Evolutionary conservation across 2,888 invertebrate species (phyloP), one percentile per base, ranked within the genome.

Genomic region (Agonopterix subpropinquella): DNA sequence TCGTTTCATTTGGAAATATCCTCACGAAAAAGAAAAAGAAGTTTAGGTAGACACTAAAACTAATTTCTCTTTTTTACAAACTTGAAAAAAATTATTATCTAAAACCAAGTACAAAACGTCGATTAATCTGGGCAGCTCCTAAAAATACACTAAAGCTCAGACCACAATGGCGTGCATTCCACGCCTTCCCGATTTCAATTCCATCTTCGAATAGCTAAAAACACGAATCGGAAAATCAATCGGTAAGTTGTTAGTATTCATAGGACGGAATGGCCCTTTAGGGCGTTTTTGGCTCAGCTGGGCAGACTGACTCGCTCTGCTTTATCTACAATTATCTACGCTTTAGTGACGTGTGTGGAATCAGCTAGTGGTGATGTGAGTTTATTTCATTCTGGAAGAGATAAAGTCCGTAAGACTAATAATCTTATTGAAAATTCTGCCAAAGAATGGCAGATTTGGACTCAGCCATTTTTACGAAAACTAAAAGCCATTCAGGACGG

Each of bases 211-310:
- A 52, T 55, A 52, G 54, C 55, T 54, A 53, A 53, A 49, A 57
- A 47, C 54, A 55, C 53, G 61, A 62, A 58, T 52, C 51, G 57
- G 63, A 61, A 61, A 62, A 59, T 60, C 61, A 61, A 61, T 64
- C 59, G 49, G 46, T 28, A 44, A 35, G 42, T 47, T 10, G 49
- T 72, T 70, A 65, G 74, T 71, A 78, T 78, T 77, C 77, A 76
- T 60, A 55, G 61, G 53, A 62, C 51, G 57, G 49, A 43, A 48
- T 52, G 54, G 55, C 64, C 67, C 69, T 71, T 64, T 51, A 60
- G 74, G 74, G 68, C 58, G 56, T 59, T 61, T 13, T 56, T 53
- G 62, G 51, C 61, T 61, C 72, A 75, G 70, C 68, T 72, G 75
- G 36, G 47, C 47, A 42, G 44, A 18, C 44, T 13, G 11, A 28